Evolutionary conservation across 2,797 vertebrate species (phyloP).

Genomic region (Orientallactaga sibirica): DNA sequence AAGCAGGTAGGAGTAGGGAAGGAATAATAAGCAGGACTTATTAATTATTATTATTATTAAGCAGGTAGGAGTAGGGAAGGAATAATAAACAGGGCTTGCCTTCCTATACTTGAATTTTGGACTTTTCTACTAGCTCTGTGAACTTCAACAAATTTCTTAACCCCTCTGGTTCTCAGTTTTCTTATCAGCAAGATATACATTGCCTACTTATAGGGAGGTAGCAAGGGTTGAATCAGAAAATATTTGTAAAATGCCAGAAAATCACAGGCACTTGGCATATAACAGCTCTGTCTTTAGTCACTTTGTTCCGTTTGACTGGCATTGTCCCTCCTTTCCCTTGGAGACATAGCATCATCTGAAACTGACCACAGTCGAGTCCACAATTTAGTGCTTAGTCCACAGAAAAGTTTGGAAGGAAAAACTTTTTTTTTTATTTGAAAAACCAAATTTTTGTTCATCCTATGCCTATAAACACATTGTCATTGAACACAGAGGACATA

Average conservation of each 20-base stretch:
- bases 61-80: too few species aligned
- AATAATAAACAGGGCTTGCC: not conserved
- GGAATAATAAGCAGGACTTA: not conserved
- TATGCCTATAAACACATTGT: not conserved
- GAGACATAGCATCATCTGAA: conserved; percentile 5
- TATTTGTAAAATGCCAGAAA: conserved; percentile 37
- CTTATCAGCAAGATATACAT: not conserved
- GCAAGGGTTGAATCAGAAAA: not conserved
- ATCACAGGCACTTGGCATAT: not conserved
- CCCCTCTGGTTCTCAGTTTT: conserved; percentile 7
- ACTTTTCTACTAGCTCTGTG: not conserved
- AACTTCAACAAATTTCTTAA: conserved; percentile 14
- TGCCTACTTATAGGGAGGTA: not conserved
- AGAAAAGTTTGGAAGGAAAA: conserved; percentile 38
- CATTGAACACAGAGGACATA: not conserved
- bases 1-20: not conserved
- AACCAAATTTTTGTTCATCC: conserved; percentile 9
- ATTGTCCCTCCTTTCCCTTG: not conserved
- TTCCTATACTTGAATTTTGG: not conserved
- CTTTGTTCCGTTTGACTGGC: not conserved
- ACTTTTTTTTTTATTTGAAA: conserved; percentile 18
- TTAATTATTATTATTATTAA: too few species aligned
- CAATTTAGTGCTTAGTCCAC: not conserved
- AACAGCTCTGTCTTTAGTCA: not conserved
- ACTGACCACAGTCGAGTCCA: not conserved